Evolutionary conservation across 2,113 vertebrate species (phyloP).

Genomic region (Hemibagrus wyckioides): DNA sequence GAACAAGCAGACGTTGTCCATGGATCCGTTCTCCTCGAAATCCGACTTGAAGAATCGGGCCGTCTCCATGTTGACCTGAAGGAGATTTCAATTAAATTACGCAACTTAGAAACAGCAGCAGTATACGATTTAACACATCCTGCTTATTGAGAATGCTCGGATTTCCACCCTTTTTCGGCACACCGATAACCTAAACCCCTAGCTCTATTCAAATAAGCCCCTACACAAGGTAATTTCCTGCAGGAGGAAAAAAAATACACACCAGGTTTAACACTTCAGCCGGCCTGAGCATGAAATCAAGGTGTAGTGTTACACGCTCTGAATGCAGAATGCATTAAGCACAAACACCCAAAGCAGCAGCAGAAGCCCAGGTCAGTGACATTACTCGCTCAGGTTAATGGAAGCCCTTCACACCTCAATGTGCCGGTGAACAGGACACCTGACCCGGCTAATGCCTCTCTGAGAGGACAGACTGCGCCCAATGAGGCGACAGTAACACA

Average conservation of each 20-base stretch:
- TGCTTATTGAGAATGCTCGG: not conserved
- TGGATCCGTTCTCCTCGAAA: constrained; percentile 82
- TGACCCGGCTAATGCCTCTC: constrained; percentile 42
- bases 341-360: constrained; percentile 4
- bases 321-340: constrained; percentile 41
- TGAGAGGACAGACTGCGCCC: constrained; percentile 49
- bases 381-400: constrained; percentile 50
- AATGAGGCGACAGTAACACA: constrained; percentile 54
- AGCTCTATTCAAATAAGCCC: constrained; percentile 35
- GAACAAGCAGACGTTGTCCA: constrained; percentile 84
- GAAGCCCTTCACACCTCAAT: constrained; percentile 51
- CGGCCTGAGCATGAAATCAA: constrained; percentile 42
- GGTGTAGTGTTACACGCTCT: constrained; percentile 51
- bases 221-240: constrained; percentile 41
- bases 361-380: constrained; percentile 45
- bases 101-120: not conserved
- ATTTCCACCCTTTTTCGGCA: constrained; percentile 11
- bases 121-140: not conserved
- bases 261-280: constrained; percentile 26
- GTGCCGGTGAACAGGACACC: constrained; percentile 52
- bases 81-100: not conserved
- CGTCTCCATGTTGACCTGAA: constrained; percentile 83
- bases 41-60: constrained; percentile 83
- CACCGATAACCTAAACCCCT: constrained; percentile 7
- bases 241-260: not conserved